Percentiles rank a stretch among this genome's conserved stretches.
These are phyloP conservation scores for Alcis repandata DNA, from an alignment of 2,888 invertebrate species.

Conservation along the genomic window DNA sequence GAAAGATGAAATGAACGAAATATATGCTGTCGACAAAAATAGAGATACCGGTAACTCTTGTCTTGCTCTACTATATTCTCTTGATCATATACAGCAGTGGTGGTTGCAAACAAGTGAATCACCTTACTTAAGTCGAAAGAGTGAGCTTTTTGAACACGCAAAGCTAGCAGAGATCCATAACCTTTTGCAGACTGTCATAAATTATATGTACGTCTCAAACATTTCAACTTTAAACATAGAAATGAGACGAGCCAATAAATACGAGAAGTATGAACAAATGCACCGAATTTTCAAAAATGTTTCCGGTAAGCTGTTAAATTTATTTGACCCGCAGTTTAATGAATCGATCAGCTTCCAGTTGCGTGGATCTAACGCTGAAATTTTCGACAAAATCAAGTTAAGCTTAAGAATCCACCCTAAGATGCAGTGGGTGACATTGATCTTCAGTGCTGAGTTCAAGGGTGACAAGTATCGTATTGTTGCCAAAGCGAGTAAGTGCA, in stretches of 20 bases:
- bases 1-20: slow-evolving; percentile 53
- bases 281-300: background rate
- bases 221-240: background rate
- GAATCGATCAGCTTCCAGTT: background rate
- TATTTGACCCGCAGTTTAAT: background rate
- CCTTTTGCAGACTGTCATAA: slow-evolving; percentile 55
- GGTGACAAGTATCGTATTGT: background rate
- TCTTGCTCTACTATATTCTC: slow-evolving; percentile 57
- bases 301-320: background rate
- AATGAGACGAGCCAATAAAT: background rate
- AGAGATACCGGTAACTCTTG: slow-evolving; percentile 53
- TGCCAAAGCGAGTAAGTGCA: background rate
- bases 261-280: background rate
- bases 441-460: background rate
- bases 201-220: slow-evolving; percentile 50
- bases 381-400: background rate
- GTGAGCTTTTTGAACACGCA: slow-evolving; percentile 53
- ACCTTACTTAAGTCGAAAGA: slow-evolving; percentile 52
- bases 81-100: slow-evolving; percentile 62
- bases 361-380: background rate
- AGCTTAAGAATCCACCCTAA: background rate
- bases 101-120: slow-evolving; percentile 55
- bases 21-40: background rate
- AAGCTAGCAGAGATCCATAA: slow-evolving; percentile 56
- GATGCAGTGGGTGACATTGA: background rate